A percentile compares a stretch with the other conserved stretches of the same genome.
Evolutionary conservation across 1,140 invertebrate species (phyloP).

Genomic region (Lepidurus arcticus): DNA sequence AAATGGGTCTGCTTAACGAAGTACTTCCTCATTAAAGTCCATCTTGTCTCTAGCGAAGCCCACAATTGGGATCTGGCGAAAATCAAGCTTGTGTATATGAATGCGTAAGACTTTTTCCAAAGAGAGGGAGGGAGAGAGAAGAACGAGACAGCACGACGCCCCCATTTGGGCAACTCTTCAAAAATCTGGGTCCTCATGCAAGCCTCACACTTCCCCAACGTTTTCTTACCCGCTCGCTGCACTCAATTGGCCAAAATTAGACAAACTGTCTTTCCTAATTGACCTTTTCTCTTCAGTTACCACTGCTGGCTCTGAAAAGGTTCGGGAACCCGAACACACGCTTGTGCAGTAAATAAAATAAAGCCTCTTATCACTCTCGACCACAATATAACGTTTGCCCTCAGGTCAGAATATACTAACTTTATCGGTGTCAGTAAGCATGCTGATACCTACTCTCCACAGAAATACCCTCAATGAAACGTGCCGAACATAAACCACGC

Average conservation of each 20-base stretch:
- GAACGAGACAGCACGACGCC: slow-evolving; percentile 12
- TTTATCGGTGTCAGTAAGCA: too few species aligned
- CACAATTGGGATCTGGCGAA: slow-evolving; percentile 9
- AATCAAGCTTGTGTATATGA: neutral
- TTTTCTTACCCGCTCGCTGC: neutral
- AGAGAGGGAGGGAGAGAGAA: neutral
- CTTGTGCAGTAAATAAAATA: too few species aligned
- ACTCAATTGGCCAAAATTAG: neutral
- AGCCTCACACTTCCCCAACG: neutral
- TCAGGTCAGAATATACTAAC: too few species aligned
- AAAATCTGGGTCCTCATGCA: neutral
- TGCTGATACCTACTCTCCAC: too few species aligned
- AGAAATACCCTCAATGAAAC: too few species aligned
- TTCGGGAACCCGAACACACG: too few species aligned
- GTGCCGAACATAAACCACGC: too few species aligned
- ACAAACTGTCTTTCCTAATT: slow-evolving; percentile 11
- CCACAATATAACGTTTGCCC: too few species aligned
- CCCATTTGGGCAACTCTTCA: slow-evolving; percentile 14
- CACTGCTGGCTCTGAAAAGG: neutral
- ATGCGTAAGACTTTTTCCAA: neutral
- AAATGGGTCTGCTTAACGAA: neutral
- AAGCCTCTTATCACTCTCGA: too few species aligned
- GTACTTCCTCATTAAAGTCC: slow-evolving; percentile 15
- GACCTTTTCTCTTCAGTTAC: neutral
- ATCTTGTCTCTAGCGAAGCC: neutral